phyloP scores from a whole-genome alignment of 2,888 invertebrate genomes.

The Coleophora deauratella region DNA sequence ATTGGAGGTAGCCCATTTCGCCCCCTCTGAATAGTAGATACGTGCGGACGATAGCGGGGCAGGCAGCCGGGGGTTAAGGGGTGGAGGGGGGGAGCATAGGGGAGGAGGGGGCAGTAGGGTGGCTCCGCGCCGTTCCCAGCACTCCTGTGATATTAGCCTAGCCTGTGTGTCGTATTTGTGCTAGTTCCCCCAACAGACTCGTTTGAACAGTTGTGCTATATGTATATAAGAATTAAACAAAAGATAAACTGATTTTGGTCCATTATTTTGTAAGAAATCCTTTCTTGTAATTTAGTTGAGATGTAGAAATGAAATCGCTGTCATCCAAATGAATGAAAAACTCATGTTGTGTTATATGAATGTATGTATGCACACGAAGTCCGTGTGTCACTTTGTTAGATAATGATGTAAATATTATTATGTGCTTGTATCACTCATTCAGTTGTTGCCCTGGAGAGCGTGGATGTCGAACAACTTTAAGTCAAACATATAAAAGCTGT shows the following conservation, averaged over 20 bases:
- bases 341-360: too few species aligned
- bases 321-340: slow-evolving; percentile 1
- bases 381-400: slow-evolving; percentile 48
- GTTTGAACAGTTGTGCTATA: slow-evolving; percentile 58
- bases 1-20: slow-evolving; percentile 58
- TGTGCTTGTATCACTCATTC: slow-evolving; percentile 37
- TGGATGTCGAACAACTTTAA: slow-evolving; percentile 17
- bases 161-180: slow-evolving; percentile 72
- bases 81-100: slow-evolving; percentile 18
- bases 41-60: slow-evolving; percentile 37
- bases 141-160: slow-evolving; percentile 75
- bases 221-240: slow-evolving; percentile 27
- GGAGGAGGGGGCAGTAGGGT: slow-evolving; percentile 20
- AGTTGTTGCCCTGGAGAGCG: slow-evolving; percentile 29
- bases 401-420: slow-evolving; percentile 36
- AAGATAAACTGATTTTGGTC: too few species aligned
- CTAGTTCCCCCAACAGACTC: slow-evolving; percentile 62
- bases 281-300: slow-evolving; percentile 43
- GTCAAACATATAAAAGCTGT: slow-evolving; percentile 21
- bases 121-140: slow-evolving; percentile 65
- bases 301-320: slow-evolving; percentile 10
- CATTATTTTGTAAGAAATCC: slow-evolving; percentile 19
- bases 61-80: slow-evolving; percentile 17
- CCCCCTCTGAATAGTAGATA: slow-evolving; percentile 69
- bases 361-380: slow-evolving; percentile 17